phyloP scores from a whole-genome alignment of 2,113 vertebrate species.

The Brienomyrus brachyistius region DNA sequence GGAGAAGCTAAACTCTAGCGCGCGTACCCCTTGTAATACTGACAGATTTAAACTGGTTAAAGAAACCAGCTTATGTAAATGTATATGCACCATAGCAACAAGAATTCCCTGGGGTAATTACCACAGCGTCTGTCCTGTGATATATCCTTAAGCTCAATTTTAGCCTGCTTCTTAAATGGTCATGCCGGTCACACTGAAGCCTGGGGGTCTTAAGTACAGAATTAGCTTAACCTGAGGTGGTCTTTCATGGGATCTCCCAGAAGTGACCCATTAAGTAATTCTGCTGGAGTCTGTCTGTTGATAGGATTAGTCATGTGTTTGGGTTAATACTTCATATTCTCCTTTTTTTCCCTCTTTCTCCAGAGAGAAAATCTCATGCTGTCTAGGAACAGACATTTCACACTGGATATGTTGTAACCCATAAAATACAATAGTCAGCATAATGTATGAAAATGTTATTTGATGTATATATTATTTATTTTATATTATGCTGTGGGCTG shows the following conservation, averaged over 20 bases:
- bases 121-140: constrained; percentile 8
- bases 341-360: not conserved
- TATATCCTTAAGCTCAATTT: constrained; percentile 25
- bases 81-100: not conserved
- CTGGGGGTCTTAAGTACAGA: constrained; percentile 48
- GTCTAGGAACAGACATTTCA: not conserved
- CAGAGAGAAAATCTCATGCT: not conserved
- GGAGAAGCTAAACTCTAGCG: not conserved
- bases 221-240: constrained; percentile 62
- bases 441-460: not conserved
- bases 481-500: not conserved
- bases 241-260: constrained; percentile 46
- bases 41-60: not conserved
- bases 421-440: not conserved
- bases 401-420: not conserved
- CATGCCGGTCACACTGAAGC: constrained; percentile 31
- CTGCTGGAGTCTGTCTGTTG: constrained; percentile 24
- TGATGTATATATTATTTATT: not conserved
- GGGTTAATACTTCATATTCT: constrained; percentile 43
- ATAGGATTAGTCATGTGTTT: constrained; percentile 42
- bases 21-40: not conserved
- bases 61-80: not conserved
- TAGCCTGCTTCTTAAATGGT: constrained; percentile 36
- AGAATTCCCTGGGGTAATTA: constrained; percentile 9
- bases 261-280: constrained; percentile 30